These are phyloP conservation scores for Drosophila gaucha DNA, from an alignment of 2,888 invertebrate species.

Conservation along the genomic window DNA sequence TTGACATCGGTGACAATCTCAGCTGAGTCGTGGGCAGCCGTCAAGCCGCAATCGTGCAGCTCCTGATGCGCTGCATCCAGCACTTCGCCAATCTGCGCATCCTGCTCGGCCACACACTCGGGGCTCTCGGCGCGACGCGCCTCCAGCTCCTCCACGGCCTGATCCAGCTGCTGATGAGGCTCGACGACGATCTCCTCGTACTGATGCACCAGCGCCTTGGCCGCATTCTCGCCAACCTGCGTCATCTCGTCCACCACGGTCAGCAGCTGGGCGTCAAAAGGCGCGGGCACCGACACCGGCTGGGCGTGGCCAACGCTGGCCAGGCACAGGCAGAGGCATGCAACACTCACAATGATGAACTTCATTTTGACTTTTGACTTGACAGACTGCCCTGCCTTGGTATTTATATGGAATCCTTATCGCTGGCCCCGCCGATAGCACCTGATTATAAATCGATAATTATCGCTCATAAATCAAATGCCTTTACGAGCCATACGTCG, in stretches of 20 bases:
- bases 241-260: constrained; percentile 50
- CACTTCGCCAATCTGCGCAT: constrained; percentile 45
- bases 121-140: constrained; percentile 50
- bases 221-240: constrained; percentile 56
- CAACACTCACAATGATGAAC: constrained; percentile 21
- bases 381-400: background rate
- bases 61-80: constrained; percentile 62
- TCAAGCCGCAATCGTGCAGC: constrained; percentile 58
- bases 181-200: constrained; percentile 66
- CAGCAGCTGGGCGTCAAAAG: constrained; percentile 49
- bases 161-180: constrained; percentile 68
- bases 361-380: constrained; percentile 54
- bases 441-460: constrained; percentile 2
- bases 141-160: constrained; percentile 61
- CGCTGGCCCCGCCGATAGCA: constrained; percentile 20
- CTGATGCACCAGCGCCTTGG: constrained; percentile 56
- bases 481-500: constrained; percentile 20
- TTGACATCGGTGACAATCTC: constrained; percentile 69
- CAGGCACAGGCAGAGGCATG: constrained; percentile 42
- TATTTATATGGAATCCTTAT: constrained; percentile 57
- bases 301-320: constrained; percentile 47
- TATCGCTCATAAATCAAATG: constrained; percentile 39
- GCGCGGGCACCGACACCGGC: constrained; percentile 37
- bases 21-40: constrained; percentile 69
- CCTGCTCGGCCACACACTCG: constrained; percentile 68